Evolutionary conservation across 2,113 vertebrate genomes (phyloP), one percentile per base, ranked within the genome.

Genomic region (Siniperca chuatsi): DNA sequence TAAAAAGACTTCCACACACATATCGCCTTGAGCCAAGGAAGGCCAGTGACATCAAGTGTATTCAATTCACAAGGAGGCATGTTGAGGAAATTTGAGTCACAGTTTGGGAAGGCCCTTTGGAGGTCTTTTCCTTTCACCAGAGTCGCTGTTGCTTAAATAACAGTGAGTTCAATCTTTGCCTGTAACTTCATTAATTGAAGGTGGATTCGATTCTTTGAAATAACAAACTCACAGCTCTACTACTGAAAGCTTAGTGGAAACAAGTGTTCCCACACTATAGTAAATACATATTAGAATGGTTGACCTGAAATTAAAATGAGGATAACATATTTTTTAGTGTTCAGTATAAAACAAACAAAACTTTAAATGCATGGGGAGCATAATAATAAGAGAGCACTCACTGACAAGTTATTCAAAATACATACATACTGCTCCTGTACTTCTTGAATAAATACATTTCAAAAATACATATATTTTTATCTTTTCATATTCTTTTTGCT

Each of bases 381-480:
- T 25, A 85, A 80, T 76, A 81, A 11, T 42, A 48, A 69, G 3
- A 2, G 10, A n/a, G 52, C 55, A 84, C 77, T 86, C 37, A 65
- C 61, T 44, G 68, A 84, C 33, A 64, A 88, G 75, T 93, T 92
- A 85, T 88, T 93, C 52, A 85, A 92, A 94, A 94, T 84, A 91
- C 79, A 58, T 61, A 90, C 84, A 84, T 84, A 90, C 77, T 85
- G 82, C 79, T 74, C 57, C 64, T 89, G 80, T 75, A 87, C 79
- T 89, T 90, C 81, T 87, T 73, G 79, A 95, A 96, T 96, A 96
- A 95, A 96, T 96, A 95, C 33, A 82, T 90, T 92, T 91, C 9
- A 93, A 95, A 96, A 96, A 95, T 95, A 95, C 87, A 90, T 86
- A 87, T 90, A 61, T 91, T 87, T 91, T 89, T 76, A 81, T 89